Conservation (phyloP, 2,113 vertebrate genomes). For the Rhombomys opimus region DNA sequence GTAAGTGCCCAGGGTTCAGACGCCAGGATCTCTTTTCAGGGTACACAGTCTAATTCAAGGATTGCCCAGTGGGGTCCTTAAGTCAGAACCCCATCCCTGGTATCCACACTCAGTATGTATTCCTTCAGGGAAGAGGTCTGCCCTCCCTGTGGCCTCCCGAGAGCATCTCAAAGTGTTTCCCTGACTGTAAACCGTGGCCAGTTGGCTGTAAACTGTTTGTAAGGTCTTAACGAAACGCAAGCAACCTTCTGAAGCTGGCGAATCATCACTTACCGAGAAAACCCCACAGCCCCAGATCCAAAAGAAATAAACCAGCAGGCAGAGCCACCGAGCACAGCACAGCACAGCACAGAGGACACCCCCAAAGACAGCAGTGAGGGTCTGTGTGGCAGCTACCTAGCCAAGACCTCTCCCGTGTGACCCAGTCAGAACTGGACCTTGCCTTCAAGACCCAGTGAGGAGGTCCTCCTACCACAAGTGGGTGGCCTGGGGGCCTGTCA, state of each 20-base stretch:
- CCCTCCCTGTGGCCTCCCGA: neutral
- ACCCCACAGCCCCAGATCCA: neutral
- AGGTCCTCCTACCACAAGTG: rapidly evolving
- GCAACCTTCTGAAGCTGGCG: slow-evolving; percentile 46
- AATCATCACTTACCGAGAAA: slow-evolving; percentile 14
- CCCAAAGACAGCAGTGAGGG: neutral
- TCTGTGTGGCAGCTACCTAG: rapidly evolving
- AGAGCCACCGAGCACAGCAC: slow-evolving; percentile 33
- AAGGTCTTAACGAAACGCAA: slow-evolving; percentile 73
- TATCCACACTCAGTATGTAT: neutral
- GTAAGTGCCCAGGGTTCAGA: rapidly evolving
- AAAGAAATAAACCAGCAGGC: neutral
- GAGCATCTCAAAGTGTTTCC: neutral
- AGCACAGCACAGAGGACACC: neutral
- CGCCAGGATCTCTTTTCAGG: neutral
- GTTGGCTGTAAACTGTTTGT: slow-evolving; percentile 71
- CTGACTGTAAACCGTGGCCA: slow-evolving; percentile 18
- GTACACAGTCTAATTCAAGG: neutral
- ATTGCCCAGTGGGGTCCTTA: rapidly evolving
- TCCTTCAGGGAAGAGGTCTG: neutral
- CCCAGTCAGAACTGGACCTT: neutral
- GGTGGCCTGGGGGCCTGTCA: neutral
- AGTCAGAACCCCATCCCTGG: neutral
- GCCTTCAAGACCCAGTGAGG: rapidly evolving
- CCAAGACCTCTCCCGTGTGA: neutral